Percentiles rank a stretch among this genome's conserved stretches.
phyloP scores from a whole-genome alignment of 2,888 invertebrate species.

The Dryobotodes eremita region DNA sequence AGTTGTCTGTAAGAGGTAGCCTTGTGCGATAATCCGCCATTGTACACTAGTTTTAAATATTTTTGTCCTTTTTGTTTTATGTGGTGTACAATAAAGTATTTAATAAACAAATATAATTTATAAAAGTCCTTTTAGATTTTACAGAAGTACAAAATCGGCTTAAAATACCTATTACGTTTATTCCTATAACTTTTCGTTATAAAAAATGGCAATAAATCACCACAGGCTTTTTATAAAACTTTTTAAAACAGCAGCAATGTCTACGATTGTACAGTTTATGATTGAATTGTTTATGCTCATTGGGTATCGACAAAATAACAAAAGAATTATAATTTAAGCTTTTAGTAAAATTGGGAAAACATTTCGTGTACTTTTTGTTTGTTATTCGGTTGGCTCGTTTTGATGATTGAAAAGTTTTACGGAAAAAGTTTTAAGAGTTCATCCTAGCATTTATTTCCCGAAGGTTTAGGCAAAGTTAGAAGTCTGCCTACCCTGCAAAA shows the following conservation, averaged over 20 bases:
- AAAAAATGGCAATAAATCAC: background rate
- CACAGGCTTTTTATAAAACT: background rate
- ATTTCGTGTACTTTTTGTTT: slow-evolving; percentile 34
- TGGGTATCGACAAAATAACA: slow-evolving; percentile 25
- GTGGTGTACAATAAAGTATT: background rate
- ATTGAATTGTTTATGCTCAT: slow-evolving; percentile 33
- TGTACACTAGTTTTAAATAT: too few relatives aligned
- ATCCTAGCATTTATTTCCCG: slow-evolving; percentile 14
- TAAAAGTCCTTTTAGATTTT: background rate
- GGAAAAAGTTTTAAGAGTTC: slow-evolving; percentile 14
- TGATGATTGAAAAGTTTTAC: slow-evolving; percentile 34
- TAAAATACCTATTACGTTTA: background rate
- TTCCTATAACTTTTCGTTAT: background rate
- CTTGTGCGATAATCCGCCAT: too few relatives aligned
- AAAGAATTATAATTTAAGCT: slow-evolving; percentile 43
- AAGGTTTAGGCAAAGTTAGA: background rate
- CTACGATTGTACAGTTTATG: slow-evolving; percentile 1
- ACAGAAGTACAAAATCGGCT: background rate
- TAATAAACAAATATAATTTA: background rate
- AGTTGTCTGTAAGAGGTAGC: too few relatives aligned
- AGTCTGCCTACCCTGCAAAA: background rate
- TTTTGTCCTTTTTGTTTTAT: too few relatives aligned
- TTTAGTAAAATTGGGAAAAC: slow-evolving; percentile 48
- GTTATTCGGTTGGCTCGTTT: slow-evolving; percentile 24
- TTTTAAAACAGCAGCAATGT: slow-evolving; percentile 9